phyloP scores from a whole-genome alignment of 2,113 vertebrate genomes.

The Thalassoma bifasciatum region DNA sequence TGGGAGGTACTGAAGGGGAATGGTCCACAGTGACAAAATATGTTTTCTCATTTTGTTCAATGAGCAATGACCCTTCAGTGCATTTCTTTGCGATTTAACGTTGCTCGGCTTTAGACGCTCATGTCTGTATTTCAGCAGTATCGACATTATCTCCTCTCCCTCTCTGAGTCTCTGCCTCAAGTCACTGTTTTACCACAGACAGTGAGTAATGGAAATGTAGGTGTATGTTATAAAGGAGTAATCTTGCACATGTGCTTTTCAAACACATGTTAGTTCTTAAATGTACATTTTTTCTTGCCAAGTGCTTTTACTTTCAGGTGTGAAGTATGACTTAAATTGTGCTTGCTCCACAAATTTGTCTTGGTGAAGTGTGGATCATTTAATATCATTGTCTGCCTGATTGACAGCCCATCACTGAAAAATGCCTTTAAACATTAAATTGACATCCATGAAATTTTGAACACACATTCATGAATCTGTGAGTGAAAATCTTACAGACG shows the following conservation, averaged over 20 bases:
- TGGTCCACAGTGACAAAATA: conserved; percentile 35
- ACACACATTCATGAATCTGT: too few species aligned
- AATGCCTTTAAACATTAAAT: background rate
- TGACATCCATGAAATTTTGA: too few species aligned
- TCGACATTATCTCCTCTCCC: background rate
- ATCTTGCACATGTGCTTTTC: conserved; percentile 15
- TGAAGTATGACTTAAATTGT: background rate
- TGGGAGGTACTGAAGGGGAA: conserved; percentile 54
- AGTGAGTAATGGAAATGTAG: conserved; percentile 42
- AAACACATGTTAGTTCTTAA: conserved; percentile 15
- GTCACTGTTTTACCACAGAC: conserved; percentile 17
- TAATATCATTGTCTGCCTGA: background rate
- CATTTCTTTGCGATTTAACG: conserved; percentile 33
- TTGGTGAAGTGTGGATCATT: background rate
- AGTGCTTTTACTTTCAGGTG: background rate
- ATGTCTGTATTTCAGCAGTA: conserved; percentile 7
- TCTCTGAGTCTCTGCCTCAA: conserved; percentile 22
- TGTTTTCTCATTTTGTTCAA: conserved; percentile 41
- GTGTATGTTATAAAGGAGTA: conserved; percentile 27
- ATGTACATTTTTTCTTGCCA: background rate
- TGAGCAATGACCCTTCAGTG: conserved; percentile 16
- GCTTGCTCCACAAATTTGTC: background rate
- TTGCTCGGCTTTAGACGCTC: background rate
- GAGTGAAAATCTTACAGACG: too few species aligned
- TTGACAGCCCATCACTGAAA: background rate